Conservation (phyloP, 2,888 invertebrate genomes). For the Andricus curvator region DNA sequence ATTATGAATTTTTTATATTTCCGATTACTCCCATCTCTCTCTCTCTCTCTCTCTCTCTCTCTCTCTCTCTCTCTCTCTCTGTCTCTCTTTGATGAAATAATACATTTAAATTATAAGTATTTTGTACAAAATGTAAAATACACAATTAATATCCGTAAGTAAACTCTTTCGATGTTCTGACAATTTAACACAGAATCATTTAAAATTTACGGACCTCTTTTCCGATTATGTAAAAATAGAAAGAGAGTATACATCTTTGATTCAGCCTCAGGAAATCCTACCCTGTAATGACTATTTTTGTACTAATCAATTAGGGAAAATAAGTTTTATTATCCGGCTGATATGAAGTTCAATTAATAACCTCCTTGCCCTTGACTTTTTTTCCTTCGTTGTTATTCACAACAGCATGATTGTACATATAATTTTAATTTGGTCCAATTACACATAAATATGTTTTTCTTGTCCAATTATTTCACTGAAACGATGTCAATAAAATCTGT, state of each 20-base stretch:
- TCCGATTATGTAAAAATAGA: not conserved
- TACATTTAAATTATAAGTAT: not conserved
- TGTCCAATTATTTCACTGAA: too few relatives aligned
- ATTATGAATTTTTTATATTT: not conserved
- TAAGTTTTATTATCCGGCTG: not conserved
- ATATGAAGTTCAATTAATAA: not conserved
- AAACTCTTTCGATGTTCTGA: too few relatives aligned
- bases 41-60: too few relatives aligned
- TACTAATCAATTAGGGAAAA: not conserved
- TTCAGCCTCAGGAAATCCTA: not conserved
- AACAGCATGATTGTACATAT: not conserved
- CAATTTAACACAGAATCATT: too few relatives aligned
- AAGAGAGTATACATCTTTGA: not conserved
- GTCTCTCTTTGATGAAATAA: not conserved
- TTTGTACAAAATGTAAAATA: not conserved
- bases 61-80: too few relatives aligned
- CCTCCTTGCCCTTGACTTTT: constrained; percentile 17
- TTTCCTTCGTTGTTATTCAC: constrained; percentile 6
- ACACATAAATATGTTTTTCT: too few relatives aligned
- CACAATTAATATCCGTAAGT: too few relatives aligned
- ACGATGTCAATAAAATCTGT: not conserved
- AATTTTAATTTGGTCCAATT: not conserved
- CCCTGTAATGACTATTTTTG: not conserved
- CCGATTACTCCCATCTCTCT: too few relatives aligned
- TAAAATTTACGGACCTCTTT: too few relatives aligned